Evolutionary conservation across 92 coral and sea anemone genomes (phyloP), one percentile per base, ranked within the genome.

Genomic region (Desmophyllum pertusum): DNA sequence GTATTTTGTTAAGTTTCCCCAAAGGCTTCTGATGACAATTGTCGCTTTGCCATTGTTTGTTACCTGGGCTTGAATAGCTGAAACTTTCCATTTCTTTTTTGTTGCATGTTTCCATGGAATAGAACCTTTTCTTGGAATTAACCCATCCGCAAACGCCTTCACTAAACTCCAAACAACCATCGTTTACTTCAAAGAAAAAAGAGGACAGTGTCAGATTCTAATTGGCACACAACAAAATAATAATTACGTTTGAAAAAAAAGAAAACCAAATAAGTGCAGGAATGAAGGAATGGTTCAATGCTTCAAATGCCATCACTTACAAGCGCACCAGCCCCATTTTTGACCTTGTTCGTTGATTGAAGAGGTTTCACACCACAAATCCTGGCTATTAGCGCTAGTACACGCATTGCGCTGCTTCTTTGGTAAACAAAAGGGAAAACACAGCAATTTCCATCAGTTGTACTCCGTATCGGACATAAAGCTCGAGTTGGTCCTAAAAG

Each of bases 381-480:
- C 19, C 33, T 71, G 30, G 18, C 15, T 6, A 0, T 73, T 21
- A 1, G 0, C 64, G 29, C 46, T 21, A 2, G 75, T 35, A 25
- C 91, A 90, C 0, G 52, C 33, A 18, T 83, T 45, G 51, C 38
- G 75, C 11, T 61, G 23, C 30, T 6, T 78, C 8, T 75, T 23
- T 81, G 57, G 68, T 36, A 88, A 3, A 72, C 64, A 41, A 80
- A 91, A 2, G 94, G 92, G 35, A 91, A 84, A 13, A 75, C 81
- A 53, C 94, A 91, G 80, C 94, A 91, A 15, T 79, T 42, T 27
- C 94, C 92, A 36, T 59, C 39, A 8, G 43, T 55, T 2, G 94
- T 88, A 36, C 75, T 81, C 13, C 89, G 88, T 10, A 84, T 35
- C 17, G 89, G 81, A 78, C 94, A 91, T 9, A 51, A 42, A 0